Evolutionary conservation across 2,797 vertebrate species (phyloP).

Genomic region (Thamnophis elegans): DNA sequence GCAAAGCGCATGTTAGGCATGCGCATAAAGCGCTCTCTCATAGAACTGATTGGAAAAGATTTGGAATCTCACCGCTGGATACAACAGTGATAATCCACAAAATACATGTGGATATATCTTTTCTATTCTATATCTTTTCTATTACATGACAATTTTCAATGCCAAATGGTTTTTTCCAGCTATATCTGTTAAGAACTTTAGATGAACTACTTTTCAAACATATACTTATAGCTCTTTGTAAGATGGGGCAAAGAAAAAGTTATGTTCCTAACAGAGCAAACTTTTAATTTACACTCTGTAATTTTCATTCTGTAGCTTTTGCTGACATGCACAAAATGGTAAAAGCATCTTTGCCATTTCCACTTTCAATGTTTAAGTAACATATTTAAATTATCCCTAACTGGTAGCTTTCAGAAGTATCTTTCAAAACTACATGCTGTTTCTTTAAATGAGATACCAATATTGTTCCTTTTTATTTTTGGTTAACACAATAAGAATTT

Average conservation of each 20-base stretch:
- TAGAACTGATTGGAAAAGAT: no score
- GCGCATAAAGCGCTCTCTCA: no score
- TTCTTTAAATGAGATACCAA: background rate
- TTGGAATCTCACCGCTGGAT: no score
- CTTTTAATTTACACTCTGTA: background rate
- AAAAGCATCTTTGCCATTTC: background rate
- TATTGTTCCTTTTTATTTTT: background rate
- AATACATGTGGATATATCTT: background rate
- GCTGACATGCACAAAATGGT: background rate
- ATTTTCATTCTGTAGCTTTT: background rate
- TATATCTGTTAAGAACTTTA: background rate
- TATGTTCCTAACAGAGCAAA: background rate
- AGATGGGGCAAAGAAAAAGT: background rate
- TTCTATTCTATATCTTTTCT: background rate
- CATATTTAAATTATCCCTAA: background rate
- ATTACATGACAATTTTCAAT: background rate
- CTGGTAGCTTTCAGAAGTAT: background rate
- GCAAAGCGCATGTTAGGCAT: no score
- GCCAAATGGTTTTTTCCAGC: background rate
- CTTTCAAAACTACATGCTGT: background rate
- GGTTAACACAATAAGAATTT: background rate
- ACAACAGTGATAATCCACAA: background rate
- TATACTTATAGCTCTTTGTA: background rate
- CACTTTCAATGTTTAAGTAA: background rate
- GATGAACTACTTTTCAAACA: background rate